Percentiles rank a stretch among this genome's conserved stretches.
These are phyloP conservation scores for Ganaspis sp. DNA, from an alignment of 1,140 invertebrate genomes.

Conservation along the genomic window DNA sequence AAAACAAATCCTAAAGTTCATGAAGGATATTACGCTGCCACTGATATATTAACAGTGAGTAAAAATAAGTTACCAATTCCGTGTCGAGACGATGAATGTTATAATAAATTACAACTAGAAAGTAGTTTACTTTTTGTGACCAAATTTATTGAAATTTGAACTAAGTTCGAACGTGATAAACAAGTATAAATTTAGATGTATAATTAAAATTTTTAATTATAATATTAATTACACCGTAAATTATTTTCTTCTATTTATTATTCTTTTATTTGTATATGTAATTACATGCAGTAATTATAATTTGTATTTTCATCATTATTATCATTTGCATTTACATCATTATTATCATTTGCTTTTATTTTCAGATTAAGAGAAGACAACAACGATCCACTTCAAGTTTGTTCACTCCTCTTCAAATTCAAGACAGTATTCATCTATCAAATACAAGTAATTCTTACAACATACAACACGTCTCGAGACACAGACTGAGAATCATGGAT, in stretches of 20 bases:
- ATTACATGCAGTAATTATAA: too few relatives aligned
- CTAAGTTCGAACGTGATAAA: too few relatives aligned
- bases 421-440: constrained; percentile 78
- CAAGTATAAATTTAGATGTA: too few relatives aligned
- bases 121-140: constrained; percentile 11
- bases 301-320: too few relatives aligned
- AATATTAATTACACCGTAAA: too few relatives aligned
- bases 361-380: constrained; percentile 80
- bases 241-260: too few relatives aligned
- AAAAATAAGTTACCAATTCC: too few relatives aligned
- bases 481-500: constrained; percentile 88
- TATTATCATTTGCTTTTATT: constrained; percentile 33
- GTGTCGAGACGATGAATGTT: too few relatives aligned
- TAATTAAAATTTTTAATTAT: too few relatives aligned
- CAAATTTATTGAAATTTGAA: too few relatives aligned
- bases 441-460: constrained; percentile 63
- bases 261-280: too few relatives aligned
- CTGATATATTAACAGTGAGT: constrained; percentile 83
- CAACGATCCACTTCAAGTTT: constrained; percentile 76
- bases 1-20: constrained; percentile 75
- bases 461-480: constrained; percentile 81
- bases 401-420: constrained; percentile 83
- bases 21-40: constrained; percentile 84
- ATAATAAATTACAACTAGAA: neutral
- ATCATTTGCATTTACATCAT: too few relatives aligned